phyloP scores from a whole-genome alignment of 2,888 invertebrate genomes.

The Parascotia fuliginaria region DNA sequence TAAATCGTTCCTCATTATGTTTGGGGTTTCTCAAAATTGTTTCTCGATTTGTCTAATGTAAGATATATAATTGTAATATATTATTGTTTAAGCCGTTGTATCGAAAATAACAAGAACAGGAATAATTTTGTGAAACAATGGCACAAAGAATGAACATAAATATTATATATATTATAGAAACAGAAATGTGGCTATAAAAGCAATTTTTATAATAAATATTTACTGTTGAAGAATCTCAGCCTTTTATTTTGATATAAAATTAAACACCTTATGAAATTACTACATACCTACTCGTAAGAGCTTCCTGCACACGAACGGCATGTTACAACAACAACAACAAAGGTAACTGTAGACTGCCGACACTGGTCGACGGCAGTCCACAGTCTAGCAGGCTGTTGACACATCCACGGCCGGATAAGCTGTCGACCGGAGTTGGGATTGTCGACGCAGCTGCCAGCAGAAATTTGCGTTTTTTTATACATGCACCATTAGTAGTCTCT shows the following conservation, averaged over 20 bases:
- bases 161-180: slow-evolving; percentile 85
- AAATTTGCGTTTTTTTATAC: no score
- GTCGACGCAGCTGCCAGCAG: no score
- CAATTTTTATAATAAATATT: slow-evolving; percentile 87
- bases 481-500: no score
- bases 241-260: slow-evolving; percentile 61
- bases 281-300: background rate
- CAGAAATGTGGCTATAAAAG: slow-evolving; percentile 86
- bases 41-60: slow-evolving; percentile 78
- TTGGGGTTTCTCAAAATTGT: slow-evolving; percentile 73
- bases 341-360: no score
- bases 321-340: no score
- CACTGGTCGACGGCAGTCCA: no score
- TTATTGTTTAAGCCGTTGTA: slow-evolving; percentile 85
- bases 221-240: slow-evolving; percentile 81
- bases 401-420: no score
- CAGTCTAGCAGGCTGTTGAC: no score
- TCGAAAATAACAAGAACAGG: slow-evolving; percentile 85
- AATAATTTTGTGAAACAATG: slow-evolving; percentile 86
- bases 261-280: background rate
- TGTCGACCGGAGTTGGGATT: no score
- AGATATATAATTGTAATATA: slow-evolving; percentile 83
- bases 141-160: slow-evolving; percentile 85
- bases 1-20: slow-evolving; percentile 74
- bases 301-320: no score